Conservation (phyloP, 2,797 vertebrate genomes). For the Anabas testudineus region DNA sequence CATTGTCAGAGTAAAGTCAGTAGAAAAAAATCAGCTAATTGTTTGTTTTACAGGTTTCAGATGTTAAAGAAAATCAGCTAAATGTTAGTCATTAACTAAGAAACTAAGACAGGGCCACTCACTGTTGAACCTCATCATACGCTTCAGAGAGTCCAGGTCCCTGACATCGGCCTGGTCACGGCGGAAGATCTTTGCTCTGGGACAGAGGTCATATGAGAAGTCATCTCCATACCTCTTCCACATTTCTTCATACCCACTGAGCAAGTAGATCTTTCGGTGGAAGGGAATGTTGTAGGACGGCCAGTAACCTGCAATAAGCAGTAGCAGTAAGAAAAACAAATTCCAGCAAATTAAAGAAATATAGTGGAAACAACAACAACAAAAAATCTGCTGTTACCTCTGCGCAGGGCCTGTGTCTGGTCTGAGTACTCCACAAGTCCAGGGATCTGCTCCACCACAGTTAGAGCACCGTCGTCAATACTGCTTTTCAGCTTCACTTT, state of each 20-base stretch:
- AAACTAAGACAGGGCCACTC: slow-evolving; percentile 22
- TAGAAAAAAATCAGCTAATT: background rate
- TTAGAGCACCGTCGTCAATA: slow-evolving; percentile 87
- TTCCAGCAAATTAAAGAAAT: background rate
- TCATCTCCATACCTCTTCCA: slow-evolving; percentile 86
- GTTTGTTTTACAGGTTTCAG: no score
- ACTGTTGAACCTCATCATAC: slow-evolving; percentile 96
- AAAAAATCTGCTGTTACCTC: slow-evolving; percentile 79
- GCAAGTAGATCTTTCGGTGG: slow-evolving; percentile 88
- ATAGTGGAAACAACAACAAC: background rate
- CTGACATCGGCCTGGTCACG: slow-evolving; percentile 90
- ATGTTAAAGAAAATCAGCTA: no score
- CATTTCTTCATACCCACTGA: slow-evolving; percentile 89
- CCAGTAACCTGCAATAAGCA: slow-evolving; percentile 89
- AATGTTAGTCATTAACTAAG: background rate
- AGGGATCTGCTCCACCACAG: slow-evolving; percentile 94
- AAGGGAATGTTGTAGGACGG: slow-evolving; percentile 96
- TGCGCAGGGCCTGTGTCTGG: slow-evolving; percentile 89
- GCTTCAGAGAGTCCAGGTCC: slow-evolving; percentile 88
- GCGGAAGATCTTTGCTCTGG: slow-evolving; percentile 96
- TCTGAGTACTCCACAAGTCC: slow-evolving; percentile 91
- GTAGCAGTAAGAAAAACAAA: rapidly evolving
- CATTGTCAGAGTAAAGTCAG: background rate
- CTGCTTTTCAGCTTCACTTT: slow-evolving; percentile 84
- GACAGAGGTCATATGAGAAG: slow-evolving; percentile 93